A percentile compares a stretch with the other conserved stretches of the same genome.
Evolutionary conservation across 2,113 vertebrate genomes (phyloP).

Genomic region (Upupa epops): DNA sequence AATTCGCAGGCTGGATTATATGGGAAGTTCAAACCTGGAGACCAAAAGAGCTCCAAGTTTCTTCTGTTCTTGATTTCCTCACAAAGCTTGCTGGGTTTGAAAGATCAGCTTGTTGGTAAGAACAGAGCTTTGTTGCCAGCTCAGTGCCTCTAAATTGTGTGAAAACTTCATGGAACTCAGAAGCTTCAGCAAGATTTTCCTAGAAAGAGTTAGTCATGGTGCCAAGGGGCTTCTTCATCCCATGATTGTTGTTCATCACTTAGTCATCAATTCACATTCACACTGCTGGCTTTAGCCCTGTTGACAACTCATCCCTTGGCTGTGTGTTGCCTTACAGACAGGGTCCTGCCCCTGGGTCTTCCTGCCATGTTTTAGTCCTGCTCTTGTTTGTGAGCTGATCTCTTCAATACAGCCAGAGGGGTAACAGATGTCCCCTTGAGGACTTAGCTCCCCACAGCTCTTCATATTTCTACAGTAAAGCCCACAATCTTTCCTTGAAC

Average conservation of each 20-base stretch:
- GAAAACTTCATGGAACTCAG: not conserved
- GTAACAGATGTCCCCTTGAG: not conserved
- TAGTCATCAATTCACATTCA: not conserved
- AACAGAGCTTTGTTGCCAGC: not conserved
- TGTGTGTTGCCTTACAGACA: not conserved
- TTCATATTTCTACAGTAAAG: not conserved
- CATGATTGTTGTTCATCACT: not conserved
- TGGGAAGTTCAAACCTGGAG: not conserved
- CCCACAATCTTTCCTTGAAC: not conserved
- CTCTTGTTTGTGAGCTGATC: not conserved
- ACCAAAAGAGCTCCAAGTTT: not conserved
- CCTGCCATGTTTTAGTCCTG: accelerated
- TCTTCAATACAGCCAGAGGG: not conserved
- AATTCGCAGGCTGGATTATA: not conserved
- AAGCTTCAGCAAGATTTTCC: not conserved
- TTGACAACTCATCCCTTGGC: not conserved
- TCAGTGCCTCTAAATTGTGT: not conserved
- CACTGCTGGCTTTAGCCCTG: not conserved
- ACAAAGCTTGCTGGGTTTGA: not conserved
- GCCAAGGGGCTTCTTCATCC: not conserved
- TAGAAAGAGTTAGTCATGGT: not conserved
- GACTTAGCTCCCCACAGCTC: not conserved
- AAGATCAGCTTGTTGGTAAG: not conserved
- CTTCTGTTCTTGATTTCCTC: not conserved
- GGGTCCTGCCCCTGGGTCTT: not conserved